Evolutionary conservation across 2,888 invertebrate genomes (phyloP).

Genomic region (Cylindroiulus punctatus): DNA sequence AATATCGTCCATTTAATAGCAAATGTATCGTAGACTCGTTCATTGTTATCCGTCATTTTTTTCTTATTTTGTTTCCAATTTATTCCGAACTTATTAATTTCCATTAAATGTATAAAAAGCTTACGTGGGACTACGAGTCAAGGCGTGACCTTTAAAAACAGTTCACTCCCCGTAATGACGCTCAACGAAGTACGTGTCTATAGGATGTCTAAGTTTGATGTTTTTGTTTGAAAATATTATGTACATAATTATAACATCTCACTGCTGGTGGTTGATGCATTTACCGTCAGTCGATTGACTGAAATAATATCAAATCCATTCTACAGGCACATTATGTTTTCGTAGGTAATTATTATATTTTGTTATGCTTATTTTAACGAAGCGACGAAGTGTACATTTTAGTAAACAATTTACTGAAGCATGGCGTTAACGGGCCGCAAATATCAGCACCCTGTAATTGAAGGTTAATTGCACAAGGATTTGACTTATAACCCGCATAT

Average conservation of each 20-base stretch:
- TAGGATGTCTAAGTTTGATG: constrained; percentile 1
- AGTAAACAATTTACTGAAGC: no score
- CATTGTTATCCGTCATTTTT: neutral
- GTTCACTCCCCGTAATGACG: constrained; percentile 18
- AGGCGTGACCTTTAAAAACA: neutral
- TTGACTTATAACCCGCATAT: no score
- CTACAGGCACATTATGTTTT: neutral
- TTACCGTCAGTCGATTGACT: neutral
- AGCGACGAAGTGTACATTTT: no score
- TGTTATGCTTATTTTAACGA: no score
- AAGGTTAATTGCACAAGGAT: no score
- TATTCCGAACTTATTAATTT: neutral
- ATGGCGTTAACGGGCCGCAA: no score
- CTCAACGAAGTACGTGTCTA: neutral
- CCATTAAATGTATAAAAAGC: constrained; percentile 4
- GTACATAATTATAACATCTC: neutral
- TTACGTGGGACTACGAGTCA: neutral
- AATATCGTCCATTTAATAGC: constrained; percentile 18
- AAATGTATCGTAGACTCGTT: neutral
- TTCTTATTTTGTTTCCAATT: constrained; percentile 1
- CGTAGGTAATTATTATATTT: no score
- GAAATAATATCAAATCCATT: constrained; percentile 9
- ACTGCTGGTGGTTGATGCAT: neutral
- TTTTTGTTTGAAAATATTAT: constrained; percentile 11
- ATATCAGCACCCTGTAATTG: no score